Conservation (phyloP, 2,113 vertebrate species). For the Acinonyx jubatus region DNA sequence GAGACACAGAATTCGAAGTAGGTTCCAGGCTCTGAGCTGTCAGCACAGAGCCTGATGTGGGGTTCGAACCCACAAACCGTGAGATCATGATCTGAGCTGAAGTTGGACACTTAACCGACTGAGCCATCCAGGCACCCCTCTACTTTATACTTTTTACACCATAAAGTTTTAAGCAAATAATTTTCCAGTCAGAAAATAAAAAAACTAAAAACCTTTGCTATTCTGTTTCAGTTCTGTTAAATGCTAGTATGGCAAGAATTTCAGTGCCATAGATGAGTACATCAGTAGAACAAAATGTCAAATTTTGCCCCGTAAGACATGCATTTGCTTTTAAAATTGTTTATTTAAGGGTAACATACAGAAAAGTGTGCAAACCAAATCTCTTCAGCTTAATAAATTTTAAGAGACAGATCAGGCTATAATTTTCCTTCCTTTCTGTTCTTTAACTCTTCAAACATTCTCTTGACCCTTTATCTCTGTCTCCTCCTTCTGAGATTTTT, state of each 20-base stretch:
- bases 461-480: background rate
- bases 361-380: background rate
- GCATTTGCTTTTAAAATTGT: background rate
- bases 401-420: background rate
- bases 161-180: background rate
- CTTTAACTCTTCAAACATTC: background rate
- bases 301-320: background rate
- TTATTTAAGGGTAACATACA: background rate
- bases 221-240: background rate
- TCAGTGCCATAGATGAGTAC: background rate
- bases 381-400: background rate
- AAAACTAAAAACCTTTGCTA: background rate
- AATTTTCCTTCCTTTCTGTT: background rate
- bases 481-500: background rate
- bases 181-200: background rate
- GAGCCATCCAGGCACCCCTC: background rate
- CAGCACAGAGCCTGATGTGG: too few relatives aligned
- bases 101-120: too few relatives aligned
- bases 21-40: too few relatives aligned
- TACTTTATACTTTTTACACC: background rate
- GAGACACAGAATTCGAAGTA: too few relatives aligned
- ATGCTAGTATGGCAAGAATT: background rate
- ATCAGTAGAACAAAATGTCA: background rate
- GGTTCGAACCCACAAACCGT: too few relatives aligned
- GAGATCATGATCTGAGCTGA: too few relatives aligned